Evolutionary conservation across 2,113 vertebrate genomes (phyloP).

Genomic region (Cromileptes altivelis): DNA sequence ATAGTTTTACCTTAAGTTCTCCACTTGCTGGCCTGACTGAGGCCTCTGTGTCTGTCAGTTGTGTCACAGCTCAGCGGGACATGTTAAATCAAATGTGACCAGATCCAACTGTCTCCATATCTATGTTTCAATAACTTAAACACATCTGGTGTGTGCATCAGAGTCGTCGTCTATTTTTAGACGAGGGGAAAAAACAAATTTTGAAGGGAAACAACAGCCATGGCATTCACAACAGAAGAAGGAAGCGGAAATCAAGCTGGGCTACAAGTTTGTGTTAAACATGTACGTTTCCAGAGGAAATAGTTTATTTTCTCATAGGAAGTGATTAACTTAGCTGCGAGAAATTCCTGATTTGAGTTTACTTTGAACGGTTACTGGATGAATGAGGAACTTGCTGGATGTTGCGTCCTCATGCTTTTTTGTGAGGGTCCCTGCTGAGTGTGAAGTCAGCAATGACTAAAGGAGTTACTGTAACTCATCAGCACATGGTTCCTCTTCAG

Average conservation of each 20-base stretch:
- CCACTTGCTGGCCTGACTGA: not conserved
- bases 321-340: not conserved
- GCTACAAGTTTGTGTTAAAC: conserved; percentile 11
- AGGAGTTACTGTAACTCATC: conserved; percentile 35
- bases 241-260: conserved; percentile 50
- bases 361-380: conserved; percentile 28
- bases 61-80: conserved; percentile 21
- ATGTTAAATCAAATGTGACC: conserved; percentile 24
- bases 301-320: conserved; percentile 20
- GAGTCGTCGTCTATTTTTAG: conserved; percentile 30
- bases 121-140: not conserved
- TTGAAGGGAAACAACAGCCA: conserved; percentile 38
- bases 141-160: conserved; percentile 19
- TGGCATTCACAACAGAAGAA: conserved; percentile 33
- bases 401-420: not conserved
- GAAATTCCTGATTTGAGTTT: conserved; percentile 23
- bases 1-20: conserved; percentile 14
- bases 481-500: conserved; percentile 61
- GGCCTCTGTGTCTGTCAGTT: conserved; percentile 10
- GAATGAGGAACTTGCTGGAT: conserved; percentile 42
- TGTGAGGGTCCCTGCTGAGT: not conserved
- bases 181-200: not conserved
- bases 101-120: not conserved
- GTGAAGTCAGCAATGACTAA: conserved; percentile 28
- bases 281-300: conserved; percentile 61